phyloP scores from a whole-genome alignment of 2,797 vertebrate species.

The Nannoperca australis region DNA sequence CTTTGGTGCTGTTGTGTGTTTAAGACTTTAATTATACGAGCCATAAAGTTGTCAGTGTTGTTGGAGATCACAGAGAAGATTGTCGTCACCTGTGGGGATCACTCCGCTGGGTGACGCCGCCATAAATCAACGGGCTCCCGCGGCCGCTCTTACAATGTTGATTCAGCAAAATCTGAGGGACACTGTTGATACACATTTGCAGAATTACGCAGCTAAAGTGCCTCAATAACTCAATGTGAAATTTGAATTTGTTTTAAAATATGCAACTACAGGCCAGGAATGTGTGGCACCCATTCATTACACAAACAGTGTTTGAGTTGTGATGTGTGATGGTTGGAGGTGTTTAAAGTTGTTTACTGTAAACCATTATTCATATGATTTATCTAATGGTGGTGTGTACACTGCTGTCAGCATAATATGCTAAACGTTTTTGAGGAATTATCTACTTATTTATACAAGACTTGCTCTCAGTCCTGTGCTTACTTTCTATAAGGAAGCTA shows the following conservation, averaged over 20 bases:
- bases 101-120: constrained; percentile 6
- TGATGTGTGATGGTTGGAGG: constrained; percentile 31
- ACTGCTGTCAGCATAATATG: not conserved
- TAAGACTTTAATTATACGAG: constrained; percentile 65
- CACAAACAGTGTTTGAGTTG: constrained; percentile 39
- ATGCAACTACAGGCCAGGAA: constrained; percentile 26
- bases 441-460: constrained; percentile 11
- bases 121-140: constrained; percentile 51
- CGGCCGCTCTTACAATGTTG: not conserved
- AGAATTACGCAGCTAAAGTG: not conserved
- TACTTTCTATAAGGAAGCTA: not conserved
- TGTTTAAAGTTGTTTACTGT: constrained; percentile 21
- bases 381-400: not conserved
- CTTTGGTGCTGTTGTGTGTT: constrained; percentile 50
- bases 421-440: constrained; percentile 11
- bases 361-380: constrained; percentile 25
- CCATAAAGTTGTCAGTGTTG: constrained; percentile 69
- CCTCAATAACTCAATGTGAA: not conserved
- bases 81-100: constrained; percentile 70
- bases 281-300: constrained; percentile 33
- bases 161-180: constrained; percentile 29
- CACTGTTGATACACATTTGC: not conserved
- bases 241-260: constrained; percentile 18
- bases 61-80: constrained; percentile 64
- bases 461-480: not conserved